Conservation (phyloP, 2,888 invertebrate species). For the Hydrotaea diabolus region DNA sequence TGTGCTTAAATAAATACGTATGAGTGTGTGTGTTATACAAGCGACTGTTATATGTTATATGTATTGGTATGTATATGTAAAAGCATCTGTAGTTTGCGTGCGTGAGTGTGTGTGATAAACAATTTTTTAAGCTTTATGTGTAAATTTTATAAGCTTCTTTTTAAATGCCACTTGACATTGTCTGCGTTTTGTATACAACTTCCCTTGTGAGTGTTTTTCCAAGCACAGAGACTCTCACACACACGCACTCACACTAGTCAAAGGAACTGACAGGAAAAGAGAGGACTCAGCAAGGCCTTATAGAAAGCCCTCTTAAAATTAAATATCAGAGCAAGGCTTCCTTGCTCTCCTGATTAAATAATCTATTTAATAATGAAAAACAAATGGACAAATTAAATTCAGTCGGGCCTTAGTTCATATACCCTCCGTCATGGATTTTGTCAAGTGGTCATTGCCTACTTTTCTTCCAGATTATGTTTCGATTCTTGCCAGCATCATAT, state of each 20-base stretch:
- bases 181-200: conserved; percentile 25
- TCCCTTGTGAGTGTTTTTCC: background rate
- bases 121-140: conserved; percentile 50
- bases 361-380: too few relatives aligned
- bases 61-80: background rate
- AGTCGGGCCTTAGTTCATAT: too few relatives aligned
- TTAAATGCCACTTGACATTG: conserved; percentile 54
- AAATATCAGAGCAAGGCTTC: too few relatives aligned
- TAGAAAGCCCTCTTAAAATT: too few relatives aligned
- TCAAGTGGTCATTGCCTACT: too few relatives aligned
- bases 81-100: background rate
- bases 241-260: background rate
- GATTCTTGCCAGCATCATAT: too few relatives aligned
- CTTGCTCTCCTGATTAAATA: too few relatives aligned
- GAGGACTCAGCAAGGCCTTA: too few relatives aligned
- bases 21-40: background rate
- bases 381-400: too few relatives aligned
- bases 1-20: background rate
- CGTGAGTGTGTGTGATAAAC: background rate
- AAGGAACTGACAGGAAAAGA: too few relatives aligned
- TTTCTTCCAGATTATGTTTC: too few relatives aligned
- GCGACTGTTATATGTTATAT: background rate
- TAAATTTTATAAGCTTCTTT: conserved; percentile 44
- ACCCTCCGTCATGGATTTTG: too few relatives aligned
- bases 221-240: background rate